Evolutionary conservation across 2,888 invertebrate genomes (phyloP).

Genomic region (Euzophera pinguis): DNA sequence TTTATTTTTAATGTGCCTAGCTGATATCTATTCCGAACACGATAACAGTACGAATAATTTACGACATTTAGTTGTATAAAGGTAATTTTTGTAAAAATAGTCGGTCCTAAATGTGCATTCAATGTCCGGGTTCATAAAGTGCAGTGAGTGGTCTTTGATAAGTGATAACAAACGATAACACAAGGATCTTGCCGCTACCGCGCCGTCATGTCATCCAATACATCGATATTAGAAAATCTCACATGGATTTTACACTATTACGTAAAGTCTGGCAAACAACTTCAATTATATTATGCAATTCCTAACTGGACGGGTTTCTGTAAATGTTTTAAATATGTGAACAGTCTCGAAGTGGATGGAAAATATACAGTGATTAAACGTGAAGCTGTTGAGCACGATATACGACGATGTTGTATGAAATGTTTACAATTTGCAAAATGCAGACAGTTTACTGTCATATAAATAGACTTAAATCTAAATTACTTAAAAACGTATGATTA

Average conservation of each 20-base stretch:
- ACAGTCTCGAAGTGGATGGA: background rate
- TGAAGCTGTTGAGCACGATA: background rate
- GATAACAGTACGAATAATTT: too few relatives aligned
- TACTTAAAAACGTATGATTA: too few relatives aligned
- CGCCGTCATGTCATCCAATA: background rate
- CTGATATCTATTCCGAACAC: too few relatives aligned
- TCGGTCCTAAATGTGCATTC: background rate
- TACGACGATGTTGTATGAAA: background rate
- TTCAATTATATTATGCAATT: constrained; percentile 4
- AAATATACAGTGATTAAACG: background rate
- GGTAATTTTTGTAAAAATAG: background rate
- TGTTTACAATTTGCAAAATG: too few relatives aligned
- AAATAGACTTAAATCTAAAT: too few relatives aligned
- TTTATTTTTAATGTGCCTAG: too few relatives aligned
- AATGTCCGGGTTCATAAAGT: constrained; percentile 2
- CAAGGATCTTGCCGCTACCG: background rate
- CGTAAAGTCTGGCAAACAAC: background rate
- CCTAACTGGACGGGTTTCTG: background rate
- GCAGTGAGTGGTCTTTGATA: constrained; percentile 6
- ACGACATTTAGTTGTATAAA: too few relatives aligned
- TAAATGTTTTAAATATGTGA: constrained; percentile 10
- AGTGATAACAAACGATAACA: background rate
- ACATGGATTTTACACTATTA: too few relatives aligned
- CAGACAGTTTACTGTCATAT: too few relatives aligned
- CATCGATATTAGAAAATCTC: background rate